These are phyloP conservation scores for Idaea straminata DNA, from an alignment of 2,888 invertebrate genomes.

Conservation along the genomic window DNA sequence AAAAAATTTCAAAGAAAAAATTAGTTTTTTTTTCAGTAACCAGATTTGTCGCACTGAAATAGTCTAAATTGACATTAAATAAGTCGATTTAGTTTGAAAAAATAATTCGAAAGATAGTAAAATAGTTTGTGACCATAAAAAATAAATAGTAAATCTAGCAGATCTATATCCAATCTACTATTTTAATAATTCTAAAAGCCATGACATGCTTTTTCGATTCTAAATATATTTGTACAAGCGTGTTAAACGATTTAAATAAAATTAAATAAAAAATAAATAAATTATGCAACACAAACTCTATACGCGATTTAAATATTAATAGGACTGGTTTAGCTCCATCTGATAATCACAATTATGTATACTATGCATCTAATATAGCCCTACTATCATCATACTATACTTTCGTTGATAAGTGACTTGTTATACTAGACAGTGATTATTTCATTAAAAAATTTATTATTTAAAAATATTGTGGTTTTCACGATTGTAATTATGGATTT, in stretches of 20 bases:
- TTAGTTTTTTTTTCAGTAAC: constrained; percentile 17
- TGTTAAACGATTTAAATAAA: constrained; percentile 59
- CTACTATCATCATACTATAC: too few relatives aligned
- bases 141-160: constrained; percentile 66
- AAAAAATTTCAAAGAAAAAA: constrained; percentile 18
- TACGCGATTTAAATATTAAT: constrained; percentile 30
- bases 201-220: constrained; percentile 37
- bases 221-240: constrained; percentile 55
- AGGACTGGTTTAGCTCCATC: too few relatives aligned
- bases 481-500: too few relatives aligned
- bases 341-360: too few relatives aligned
- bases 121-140: constrained; percentile 19
- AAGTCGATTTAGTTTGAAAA: too few relatives aligned
- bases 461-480: too few relatives aligned
- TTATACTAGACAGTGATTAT: too few relatives aligned
- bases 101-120: constrained; percentile 6
- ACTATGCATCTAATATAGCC: too few relatives aligned
- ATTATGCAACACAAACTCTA: constrained; percentile 71
- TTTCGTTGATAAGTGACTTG: too few relatives aligned
- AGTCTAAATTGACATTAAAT: too few relatives aligned
- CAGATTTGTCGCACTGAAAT: constrained; percentile 8
- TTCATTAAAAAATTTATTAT: too few relatives aligned
- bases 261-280: constrained; percentile 61
- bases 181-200: constrained; percentile 35
- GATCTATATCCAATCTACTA: constrained; percentile 53